Evolutionary conservation across 1,140 invertebrate species (phyloP), one percentile per base, ranked within the genome.

Genomic region (Popillia japonica): DNA sequence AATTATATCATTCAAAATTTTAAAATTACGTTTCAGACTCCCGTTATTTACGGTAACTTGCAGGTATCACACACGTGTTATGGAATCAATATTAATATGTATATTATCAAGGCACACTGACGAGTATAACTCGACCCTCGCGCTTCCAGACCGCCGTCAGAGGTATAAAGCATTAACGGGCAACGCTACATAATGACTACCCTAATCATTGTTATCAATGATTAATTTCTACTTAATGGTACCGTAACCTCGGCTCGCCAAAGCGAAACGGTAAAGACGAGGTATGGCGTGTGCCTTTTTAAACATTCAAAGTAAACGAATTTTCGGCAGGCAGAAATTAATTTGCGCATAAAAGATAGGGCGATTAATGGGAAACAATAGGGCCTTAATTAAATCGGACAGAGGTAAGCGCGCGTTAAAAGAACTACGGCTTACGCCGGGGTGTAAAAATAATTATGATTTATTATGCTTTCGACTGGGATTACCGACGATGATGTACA

Each of bases 291-390:
- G 22, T 22, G 61, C 61, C 61, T 68, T 68, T 68, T 68, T 68
- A 68, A 68, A 68, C 61, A 68, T 68, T 68, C 61, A 68, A 68
- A 68, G 61, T 68, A 68, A 68, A 68, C 61, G 61, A 68, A 68
- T 22, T 68, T 68, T 22, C 10, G 61, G 61, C 27, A 10, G 27
- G 22, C 27, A 55, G 61, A 34, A 68, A 68, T 68, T 68, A 68
- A 68, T 68, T 34, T 68, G 22, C 22, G 27, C 61, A 68, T 68
- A 68, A 68, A 68, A 34, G 61, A 68, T 68, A 68, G 61, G 27
- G 11, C 22, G 61, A 68, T 68, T 68, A 68, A 68, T 68, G 61
- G 27, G 8, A 22, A 68, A 68, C 22, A 68, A 68, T 68, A 68
- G 61, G 61, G 22, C 61, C 27, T 68, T 68, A 68, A 68, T 68